Base-by-base conservation (phyloP, 2,797 vertebrate species). In the Cyclopterus lumpus region DNA sequence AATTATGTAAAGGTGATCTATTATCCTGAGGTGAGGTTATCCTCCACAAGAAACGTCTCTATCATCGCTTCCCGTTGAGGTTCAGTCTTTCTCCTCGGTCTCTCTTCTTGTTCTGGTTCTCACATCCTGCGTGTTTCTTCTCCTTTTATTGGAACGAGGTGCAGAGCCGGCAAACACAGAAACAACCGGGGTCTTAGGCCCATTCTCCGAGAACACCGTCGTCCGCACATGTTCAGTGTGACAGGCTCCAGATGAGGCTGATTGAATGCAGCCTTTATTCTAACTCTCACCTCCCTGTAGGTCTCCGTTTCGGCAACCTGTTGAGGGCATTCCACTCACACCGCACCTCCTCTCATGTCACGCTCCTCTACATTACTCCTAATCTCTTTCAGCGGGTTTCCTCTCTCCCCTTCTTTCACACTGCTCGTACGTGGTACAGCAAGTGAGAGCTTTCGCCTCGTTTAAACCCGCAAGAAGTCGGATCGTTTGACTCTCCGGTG, bases 201-300 rank as follows among this genome's bases (percentile, higher is more conserved):
- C 64, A 53, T 76, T 83, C 70, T 69, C 62, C 2, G 44, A 81
- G 75, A 66, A 69, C 76, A 57, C 75, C 75, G 58, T 77, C 75
- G 63, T 59, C 49, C 65, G 75, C 55, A 81, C 60, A 73, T 80
- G 81, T 83, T 75, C 55, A 49, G 38, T 53, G 28, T 67, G 81
- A 80, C 74, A 20, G 64, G 58, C 72, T 81, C 83, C 81, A 86
- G 78, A 85, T 80, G 79, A 83, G 30, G 34, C 58, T 74, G 57
- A 88, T 61, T 86, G 67, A 80, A 75, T 5, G 36, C 73, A 82
- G 78, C 62, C 40, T 80, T 34, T 65, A 48, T 78, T 79, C 28
- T 38, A 34, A 14, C 34, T 68, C 58, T 49, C 6, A 32, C 42
- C 40, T 67, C 68, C 8, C 34, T 66, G 36, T 28, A 42, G 16